Conservation (phyloP, 2,113 vertebrate genomes). For the Callospermophilus lateralis region DNA sequence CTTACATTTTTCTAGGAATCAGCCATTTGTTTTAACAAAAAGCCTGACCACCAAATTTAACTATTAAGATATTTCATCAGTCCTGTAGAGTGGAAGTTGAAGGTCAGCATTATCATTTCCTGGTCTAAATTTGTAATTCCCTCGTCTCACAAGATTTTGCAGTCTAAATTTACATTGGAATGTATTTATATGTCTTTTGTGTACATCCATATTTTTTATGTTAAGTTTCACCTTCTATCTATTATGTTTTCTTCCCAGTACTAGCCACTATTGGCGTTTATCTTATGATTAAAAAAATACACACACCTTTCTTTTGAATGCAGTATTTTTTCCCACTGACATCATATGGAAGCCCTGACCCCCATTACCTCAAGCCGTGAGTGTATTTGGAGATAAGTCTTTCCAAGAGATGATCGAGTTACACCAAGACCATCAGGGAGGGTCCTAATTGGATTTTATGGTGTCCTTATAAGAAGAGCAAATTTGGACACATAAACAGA, state of each 20-base stretch:
- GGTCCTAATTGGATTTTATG: background rate
- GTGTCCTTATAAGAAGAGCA: background rate
- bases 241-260: background rate
- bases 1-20: background rate
- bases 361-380: background rate
- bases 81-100: background rate
- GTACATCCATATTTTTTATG: background rate
- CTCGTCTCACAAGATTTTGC: background rate
- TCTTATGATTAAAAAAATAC: background rate
- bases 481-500: background rate
- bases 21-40: background rate
- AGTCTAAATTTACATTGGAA: background rate
- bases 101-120: background rate
- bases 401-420: background rate
- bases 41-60: background rate
- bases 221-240: background rate
- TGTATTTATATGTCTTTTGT: constrained; percentile 32
- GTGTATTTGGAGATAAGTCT: background rate
- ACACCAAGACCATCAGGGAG: background rate
- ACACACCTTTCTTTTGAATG: background rate
- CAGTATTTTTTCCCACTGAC: background rate
- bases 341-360: background rate
- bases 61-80: background rate
- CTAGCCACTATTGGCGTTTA: background rate
- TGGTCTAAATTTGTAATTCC: background rate